A percentile compares a stretch with the other conserved stretches of the same genome.
Evolutionary conservation across 2,888 invertebrate genomes (phyloP).

Genomic region (Bedellia somnulentella): DNA sequence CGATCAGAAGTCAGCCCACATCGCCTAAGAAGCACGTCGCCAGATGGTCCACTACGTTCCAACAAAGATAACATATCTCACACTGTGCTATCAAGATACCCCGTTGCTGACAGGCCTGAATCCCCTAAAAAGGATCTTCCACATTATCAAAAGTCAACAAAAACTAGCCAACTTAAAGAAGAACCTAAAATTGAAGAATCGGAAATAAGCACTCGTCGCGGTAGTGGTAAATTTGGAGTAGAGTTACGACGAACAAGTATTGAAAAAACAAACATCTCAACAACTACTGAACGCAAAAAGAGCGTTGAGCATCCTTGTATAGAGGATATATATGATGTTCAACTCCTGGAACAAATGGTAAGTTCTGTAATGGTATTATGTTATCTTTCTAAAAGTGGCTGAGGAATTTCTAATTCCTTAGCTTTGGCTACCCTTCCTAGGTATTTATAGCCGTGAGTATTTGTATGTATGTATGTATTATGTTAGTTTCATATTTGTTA

Average conservation of each 20-base stretch:
- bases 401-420: too few relatives aligned
- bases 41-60: neutral
- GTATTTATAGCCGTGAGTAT: too few relatives aligned
- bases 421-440: too few relatives aligned
- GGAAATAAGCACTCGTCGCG: constrained; percentile 12
- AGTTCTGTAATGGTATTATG: too few relatives aligned
- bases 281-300: too few relatives aligned
- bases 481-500: constrained; percentile 13
- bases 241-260: constrained; percentile 57
- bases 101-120: constrained; percentile 20
- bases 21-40: neutral
- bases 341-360: constrained; percentile 71
- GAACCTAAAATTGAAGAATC: constrained; percentile 31
- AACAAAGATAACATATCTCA: constrained; percentile 14
- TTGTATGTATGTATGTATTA: too few relatives aligned
- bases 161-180: constrained; percentile 38
- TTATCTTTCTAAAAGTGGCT: too few relatives aligned
- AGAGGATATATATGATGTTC: constrained; percentile 73
- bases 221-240: constrained; percentile 61
- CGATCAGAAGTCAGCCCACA: neutral
- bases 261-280: too few relatives aligned
- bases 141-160: constrained; percentile 35
- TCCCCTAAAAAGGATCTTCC: constrained; percentile 19
- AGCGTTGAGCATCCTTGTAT: constrained; percentile 62
- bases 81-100: constrained; percentile 20